Evolutionary conservation across 2,113 vertebrate genomes (phyloP).

Genomic region (Paratilapia polleni): DNA sequence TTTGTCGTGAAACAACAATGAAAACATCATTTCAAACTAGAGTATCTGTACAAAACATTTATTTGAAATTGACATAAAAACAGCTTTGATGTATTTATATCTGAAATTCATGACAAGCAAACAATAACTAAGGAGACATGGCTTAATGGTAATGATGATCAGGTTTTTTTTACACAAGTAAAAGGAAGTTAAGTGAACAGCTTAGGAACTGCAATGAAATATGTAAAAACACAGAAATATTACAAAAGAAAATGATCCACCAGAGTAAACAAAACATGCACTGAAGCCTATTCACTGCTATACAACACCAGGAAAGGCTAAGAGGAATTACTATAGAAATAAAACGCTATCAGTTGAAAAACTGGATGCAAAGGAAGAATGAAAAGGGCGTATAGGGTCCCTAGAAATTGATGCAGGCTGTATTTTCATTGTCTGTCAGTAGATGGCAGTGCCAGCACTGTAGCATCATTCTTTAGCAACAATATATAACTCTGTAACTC

Average conservation of each 20-base stretch:
- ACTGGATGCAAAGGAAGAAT: not conserved
- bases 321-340: not conserved
- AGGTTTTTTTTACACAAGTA: conserved; percentile 14
- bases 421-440: conserved; percentile 69
- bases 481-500: conserved; percentile 64
- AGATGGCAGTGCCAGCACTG: conserved; percentile 85
- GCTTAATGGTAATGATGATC: conserved; percentile 35
- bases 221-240: conserved; percentile 34
- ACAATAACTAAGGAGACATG: conserved; percentile 61
- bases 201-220: conserved; percentile 50
- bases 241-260: conserved; percentile 22
- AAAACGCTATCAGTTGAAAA: conserved; percentile 13
- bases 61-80: conserved; percentile 78
- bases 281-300: conserved; percentile 11
- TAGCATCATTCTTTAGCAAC: conserved; percentile 62
- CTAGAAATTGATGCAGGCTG: conserved; percentile 68
- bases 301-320: conserved; percentile 22
- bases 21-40: not conserved
- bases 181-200: conserved; percentile 43
- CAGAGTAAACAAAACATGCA: conserved; percentile 34
- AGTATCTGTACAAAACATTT: conserved; percentile 78
- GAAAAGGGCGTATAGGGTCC: conserved; percentile 17
- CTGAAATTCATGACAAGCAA: conserved; percentile 66
- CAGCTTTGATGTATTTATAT: conserved; percentile 68
- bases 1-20: not conserved